These are phyloP conservation scores for Oryzias javanicus DNA, from an alignment of 2,113 vertebrate species.

Conservation along the genomic window DNA sequence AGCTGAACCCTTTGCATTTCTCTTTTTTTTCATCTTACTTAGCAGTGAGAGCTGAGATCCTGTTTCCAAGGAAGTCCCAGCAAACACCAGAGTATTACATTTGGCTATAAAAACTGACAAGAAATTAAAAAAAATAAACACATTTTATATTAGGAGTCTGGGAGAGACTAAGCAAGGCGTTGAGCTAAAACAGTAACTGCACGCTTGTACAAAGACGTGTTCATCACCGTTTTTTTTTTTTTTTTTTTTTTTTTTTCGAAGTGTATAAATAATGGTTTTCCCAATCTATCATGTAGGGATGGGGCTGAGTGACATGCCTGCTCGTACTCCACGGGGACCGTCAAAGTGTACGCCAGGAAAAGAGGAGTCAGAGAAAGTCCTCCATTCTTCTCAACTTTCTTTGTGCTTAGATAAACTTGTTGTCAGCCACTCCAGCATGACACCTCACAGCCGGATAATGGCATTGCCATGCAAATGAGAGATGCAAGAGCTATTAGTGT, in stretches of 20 bases:
- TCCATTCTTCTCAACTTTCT: constrained; percentile 71
- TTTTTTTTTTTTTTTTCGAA: constrained; percentile 28
- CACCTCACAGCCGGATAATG: constrained; percentile 76
- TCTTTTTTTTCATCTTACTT: constrained; percentile 53
- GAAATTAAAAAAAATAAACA: constrained; percentile 49
- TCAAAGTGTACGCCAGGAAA: constrained; percentile 45
- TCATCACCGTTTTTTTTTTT: constrained; percentile 37
- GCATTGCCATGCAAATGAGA: constrained; percentile 78
- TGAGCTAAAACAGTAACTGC: constrained; percentile 39
- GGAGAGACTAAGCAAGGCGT: constrained; percentile 9
- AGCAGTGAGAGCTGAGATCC: constrained; percentile 43
- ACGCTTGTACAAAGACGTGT: constrained; percentile 38
- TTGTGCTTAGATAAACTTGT: constrained; percentile 79
- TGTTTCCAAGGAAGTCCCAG: constrained; percentile 46
- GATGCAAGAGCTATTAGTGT: constrained; percentile 35
- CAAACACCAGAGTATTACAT: constrained; percentile 26
- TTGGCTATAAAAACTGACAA: constrained; percentile 44
- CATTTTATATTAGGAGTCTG: constrained; percentile 20
- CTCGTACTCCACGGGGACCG: constrained; percentile 43
- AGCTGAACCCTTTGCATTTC: constrained; percentile 39
- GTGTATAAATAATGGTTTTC: constrained; percentile 48
- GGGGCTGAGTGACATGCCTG: constrained; percentile 48
- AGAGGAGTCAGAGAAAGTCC: constrained; percentile 60
- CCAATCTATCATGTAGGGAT: constrained; percentile 30
- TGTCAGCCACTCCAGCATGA: constrained; percentile 73